Conservation (phyloP, 2,888 invertebrate genomes). For the Drosophila borborema region DNA sequence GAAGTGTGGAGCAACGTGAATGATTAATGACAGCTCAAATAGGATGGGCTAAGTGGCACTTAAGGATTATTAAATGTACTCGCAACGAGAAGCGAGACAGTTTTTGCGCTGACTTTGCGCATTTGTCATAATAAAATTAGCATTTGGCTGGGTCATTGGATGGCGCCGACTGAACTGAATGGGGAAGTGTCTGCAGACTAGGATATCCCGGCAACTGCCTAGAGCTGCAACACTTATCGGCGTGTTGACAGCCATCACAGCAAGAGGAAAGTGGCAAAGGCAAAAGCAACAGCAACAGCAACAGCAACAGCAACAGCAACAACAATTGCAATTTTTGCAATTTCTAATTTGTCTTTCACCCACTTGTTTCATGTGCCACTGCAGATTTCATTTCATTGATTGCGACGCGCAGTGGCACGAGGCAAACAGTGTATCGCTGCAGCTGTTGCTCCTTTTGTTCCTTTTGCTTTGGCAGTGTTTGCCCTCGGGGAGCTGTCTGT, state of each 20-base stretch:
- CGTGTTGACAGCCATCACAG: constrained; percentile 61
- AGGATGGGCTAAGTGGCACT: constrained; percentile 14
- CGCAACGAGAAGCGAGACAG: constrained; percentile 14
- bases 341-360: constrained; percentile 61
- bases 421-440: constrained; percentile 1
- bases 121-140: constrained; percentile 75
- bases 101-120: constrained; percentile 41
- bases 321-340: constrained; percentile 37
- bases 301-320: constrained; percentile 11
- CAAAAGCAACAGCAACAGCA: constrained; percentile 15
- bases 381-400: constrained; percentile 53
- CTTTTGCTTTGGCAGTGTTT: constrained; percentile 1
- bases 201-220: constrained; percentile 27
- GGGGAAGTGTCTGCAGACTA: constrained; percentile 18
- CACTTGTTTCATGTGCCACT: constrained; percentile 46
- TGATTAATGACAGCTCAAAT: constrained; percentile 34
- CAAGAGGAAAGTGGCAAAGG: constrained; percentile 17
- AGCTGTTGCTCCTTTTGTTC: not conserved
- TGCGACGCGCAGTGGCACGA: constrained; percentile 16
- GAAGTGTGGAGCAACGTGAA: constrained; percentile 18
- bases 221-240: constrained; percentile 60
- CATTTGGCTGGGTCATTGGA: constrained; percentile 63
- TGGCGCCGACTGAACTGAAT: constrained; percentile 7
- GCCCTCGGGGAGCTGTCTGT: constrained; percentile 5
- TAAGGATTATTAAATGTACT: constrained; percentile 28